These are phyloP conservation scores for Galago senegalensis DNA, from an alignment of 2,797 vertebrate species.

Conservation along the genomic window DNA sequence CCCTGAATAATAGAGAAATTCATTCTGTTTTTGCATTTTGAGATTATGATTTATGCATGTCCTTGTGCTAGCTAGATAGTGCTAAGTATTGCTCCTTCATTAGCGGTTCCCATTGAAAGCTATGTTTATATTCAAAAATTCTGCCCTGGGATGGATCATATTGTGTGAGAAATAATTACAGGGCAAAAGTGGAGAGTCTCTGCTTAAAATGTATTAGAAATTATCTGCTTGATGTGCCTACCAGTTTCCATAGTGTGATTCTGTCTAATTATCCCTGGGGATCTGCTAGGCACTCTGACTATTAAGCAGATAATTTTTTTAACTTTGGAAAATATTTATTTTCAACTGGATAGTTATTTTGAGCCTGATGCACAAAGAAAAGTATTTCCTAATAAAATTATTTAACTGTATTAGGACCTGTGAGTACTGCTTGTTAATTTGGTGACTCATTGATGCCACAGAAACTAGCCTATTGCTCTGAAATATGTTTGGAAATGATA, in stretches of 20 bases:
- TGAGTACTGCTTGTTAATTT: constrained; percentile 37
- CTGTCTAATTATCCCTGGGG: constrained; percentile 78
- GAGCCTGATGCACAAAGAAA: neutral
- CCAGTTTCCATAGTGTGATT: constrained; percentile 63
- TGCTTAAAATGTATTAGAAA: constrained; percentile 84
- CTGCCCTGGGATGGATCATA: constrained; percentile 69
- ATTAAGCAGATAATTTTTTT: constrained; percentile 77
- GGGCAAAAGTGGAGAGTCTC: constrained; percentile 72
- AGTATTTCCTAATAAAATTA: constrained; percentile 53
- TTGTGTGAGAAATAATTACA: constrained; percentile 80
- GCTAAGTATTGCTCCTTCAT: constrained; percentile 78
- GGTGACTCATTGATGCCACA: neutral
- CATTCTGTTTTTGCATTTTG: constrained; percentile 78
- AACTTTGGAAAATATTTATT: constrained; percentile 68
- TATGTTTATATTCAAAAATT: constrained; percentile 75
- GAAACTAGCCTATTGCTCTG: neutral
- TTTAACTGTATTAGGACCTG: constrained; percentile 34
- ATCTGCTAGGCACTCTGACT: constrained; percentile 71
- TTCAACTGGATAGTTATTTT: constrained; percentile 57
- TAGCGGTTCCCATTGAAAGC: constrained; percentile 80
- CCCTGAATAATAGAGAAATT: constrained; percentile 78
- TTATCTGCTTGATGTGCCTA: constrained; percentile 72
- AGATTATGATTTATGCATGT: constrained; percentile 78
- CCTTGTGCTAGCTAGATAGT: constrained; percentile 66
- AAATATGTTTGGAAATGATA: neutral